A percentile compares a stretch with the other conserved stretches of the same genome.
These are phyloP conservation scores for Chrysotoxum bicinctum DNA, from an alignment of 2,888 invertebrate species.

Conservation along the genomic window DNA sequence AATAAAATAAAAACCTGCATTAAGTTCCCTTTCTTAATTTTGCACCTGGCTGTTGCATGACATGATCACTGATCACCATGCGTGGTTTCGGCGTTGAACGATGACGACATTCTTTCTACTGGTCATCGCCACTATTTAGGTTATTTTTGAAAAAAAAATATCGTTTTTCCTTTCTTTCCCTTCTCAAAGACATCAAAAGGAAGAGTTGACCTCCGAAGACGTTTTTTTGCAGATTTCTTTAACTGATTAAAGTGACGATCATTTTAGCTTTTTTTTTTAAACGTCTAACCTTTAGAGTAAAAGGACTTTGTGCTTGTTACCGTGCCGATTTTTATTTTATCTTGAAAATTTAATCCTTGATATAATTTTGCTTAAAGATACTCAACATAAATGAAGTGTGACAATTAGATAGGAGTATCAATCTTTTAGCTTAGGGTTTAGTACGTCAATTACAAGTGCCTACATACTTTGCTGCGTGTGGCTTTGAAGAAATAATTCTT, in stretches of 20 bases:
- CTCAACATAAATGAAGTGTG: slow-evolving; percentile 30
- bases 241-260: slow-evolving; percentile 31
- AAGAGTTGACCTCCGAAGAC: slow-evolving; percentile 47
- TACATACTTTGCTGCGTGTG: too few species aligned
- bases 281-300: neutral
- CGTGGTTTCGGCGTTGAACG: slow-evolving; percentile 22
- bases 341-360: neutral
- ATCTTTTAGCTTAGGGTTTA: slow-evolving; percentile 23
- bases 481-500: neutral
- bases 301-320: slow-evolving; percentile 28
- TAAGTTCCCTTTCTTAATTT: slow-evolving; percentile 27
- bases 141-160: slow-evolving; percentile 19
- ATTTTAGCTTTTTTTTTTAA: neutral
- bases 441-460: slow-evolving; percentile 36
- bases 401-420: slow-evolving; percentile 42
- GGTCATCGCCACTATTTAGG: slow-evolving; percentile 26
- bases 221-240: slow-evolving; percentile 13
- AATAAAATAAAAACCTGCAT: neutral
- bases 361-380: slow-evolving; percentile 1
- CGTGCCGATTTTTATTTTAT: neutral
- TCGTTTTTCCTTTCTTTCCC: neutral
- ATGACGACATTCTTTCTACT: slow-evolving; percentile 45
- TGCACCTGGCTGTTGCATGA: slow-evolving; percentile 60
- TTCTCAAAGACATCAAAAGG: slow-evolving; percentile 25
- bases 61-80: slow-evolving; percentile 54